These are phyloP conservation scores for Zaprionus camerounensis DNA, from an alignment of 1,140 invertebrate species.

Conservation along the genomic window DNA sequence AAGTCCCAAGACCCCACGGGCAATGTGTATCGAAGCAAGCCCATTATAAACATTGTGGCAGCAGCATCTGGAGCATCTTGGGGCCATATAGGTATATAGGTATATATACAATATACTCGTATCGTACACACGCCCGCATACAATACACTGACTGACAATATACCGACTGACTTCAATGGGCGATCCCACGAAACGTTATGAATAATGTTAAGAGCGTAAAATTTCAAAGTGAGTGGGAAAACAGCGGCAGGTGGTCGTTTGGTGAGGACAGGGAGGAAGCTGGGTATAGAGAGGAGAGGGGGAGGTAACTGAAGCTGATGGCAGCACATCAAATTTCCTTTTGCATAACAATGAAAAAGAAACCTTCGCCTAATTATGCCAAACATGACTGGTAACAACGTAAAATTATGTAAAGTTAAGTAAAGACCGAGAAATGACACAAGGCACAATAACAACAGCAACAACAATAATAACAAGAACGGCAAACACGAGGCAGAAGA, in stretches of 20 bases:
- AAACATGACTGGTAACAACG: slow-evolving; percentile 50
- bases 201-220: slow-evolving; percentile 56
- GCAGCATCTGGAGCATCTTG: slow-evolving; percentile 24
- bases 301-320: neutral
- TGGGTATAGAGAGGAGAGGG: neutral
- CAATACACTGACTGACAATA: slow-evolving; percentile 26
- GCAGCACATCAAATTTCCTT: slow-evolving; percentile 47
- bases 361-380: slow-evolving; percentile 55
- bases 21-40: slow-evolving; percentile 15
- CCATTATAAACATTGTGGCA: slow-evolving; percentile 30
- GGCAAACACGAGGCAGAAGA: slow-evolving; percentile 23
- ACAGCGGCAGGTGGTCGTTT: neutral
- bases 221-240: slow-evolving; percentile 18
- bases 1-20: neutral
- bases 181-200: slow-evolving; percentile 59
- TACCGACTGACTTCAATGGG: slow-evolving; percentile 23
- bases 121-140: neutral
- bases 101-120: neutral
- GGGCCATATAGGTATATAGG: slow-evolving; percentile 1
- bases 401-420: slow-evolving; percentile 61
- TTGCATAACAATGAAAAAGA: slow-evolving; percentile 56
- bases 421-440: slow-evolving; percentile 38
- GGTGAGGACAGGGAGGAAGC: too few relatives aligned
- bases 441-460: neutral
- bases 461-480: neutral